Evolutionary conservation across 2,797 vertebrate genomes (phyloP).

Genomic region (Lateolabrax maculatus): DNA sequence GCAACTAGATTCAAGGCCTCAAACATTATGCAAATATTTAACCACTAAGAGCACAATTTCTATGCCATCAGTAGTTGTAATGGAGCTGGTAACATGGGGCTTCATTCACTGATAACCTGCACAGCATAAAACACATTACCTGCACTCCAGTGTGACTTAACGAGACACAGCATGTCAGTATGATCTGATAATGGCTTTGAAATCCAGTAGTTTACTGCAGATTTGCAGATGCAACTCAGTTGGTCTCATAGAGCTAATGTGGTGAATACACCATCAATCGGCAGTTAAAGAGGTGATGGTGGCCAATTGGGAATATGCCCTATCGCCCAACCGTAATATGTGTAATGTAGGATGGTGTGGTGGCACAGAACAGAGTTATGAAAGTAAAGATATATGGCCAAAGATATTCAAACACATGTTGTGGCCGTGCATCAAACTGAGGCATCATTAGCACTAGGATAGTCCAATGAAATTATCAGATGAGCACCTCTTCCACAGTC

Average conservation of each 20-base stretch:
- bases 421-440: constrained; percentile 48
- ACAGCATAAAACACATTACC: constrained; percentile 16
- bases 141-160: constrained; percentile 10
- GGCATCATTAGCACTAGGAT: constrained; percentile 39
- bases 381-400: constrained; percentile 55
- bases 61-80: constrained; percentile 1
- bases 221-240: constrained; percentile 14
- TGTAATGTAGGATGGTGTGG: constrained; percentile 36
- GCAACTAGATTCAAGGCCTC: constrained; percentile 9
- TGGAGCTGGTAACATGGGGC: neutral
- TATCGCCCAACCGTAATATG: constrained; percentile 40
- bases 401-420: constrained; percentile 52
- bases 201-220: constrained; percentile 31
- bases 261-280: constrained; percentile 10
- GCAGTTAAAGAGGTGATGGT: neutral
- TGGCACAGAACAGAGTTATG: constrained; percentile 49
- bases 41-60: constrained; percentile 4
- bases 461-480: constrained; percentile 54
- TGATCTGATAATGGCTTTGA: constrained; percentile 39
- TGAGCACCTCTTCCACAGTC: constrained; percentile 39
- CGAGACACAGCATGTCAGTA: constrained; percentile 11
- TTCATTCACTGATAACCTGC: constrained; percentile 19
- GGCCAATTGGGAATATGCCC: constrained; percentile 21
- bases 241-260: constrained; percentile 4
- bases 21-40: constrained; percentile 17